Evolutionary conservation across 2,888 invertebrate species (phyloP), one percentile per base, ranked within the genome.

Genomic region (Alloplasta piceator): DNA sequence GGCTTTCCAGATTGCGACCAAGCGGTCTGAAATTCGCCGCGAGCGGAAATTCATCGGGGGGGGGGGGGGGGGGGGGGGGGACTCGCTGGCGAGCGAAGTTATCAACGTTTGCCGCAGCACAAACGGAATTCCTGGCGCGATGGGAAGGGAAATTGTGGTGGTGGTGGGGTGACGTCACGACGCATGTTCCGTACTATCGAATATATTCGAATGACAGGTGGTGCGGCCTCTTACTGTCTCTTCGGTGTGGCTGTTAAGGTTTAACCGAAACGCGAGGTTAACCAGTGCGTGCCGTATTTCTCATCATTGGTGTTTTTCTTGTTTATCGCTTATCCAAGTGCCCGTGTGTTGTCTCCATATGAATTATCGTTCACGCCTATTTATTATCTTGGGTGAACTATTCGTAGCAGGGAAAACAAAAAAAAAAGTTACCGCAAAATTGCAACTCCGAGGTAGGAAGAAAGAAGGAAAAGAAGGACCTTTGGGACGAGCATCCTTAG

Each of bases 131-230:
- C 56, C 16, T 16, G 41, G 16, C 60, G 14, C 6, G 39, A 71
- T 1, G 16, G 50, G 5, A 41, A 48, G 48, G 36, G 16, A 71
- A 46, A 38, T 9, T 50, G 50, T 36, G 60, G 38, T 41, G 52
- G 78, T 68, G 79, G 81, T 79, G 60, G 83, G 83, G 81, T 87
- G 87, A 88, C 87, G 87, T 87, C 88, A 88, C 86, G 86, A 89
- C 89, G 89, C 89, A 88, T 89, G 89, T 87, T 87, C 87, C 85
- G 68, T 86, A 83, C 86, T 89, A 89, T 89, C 88, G 89, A 89
- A 89, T 90, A 89, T 89, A 89, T 87, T 86, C 86, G 87, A 88
- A 89, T 91, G 91, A 91, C 91, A 91, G 91, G 91, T 91, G 90
- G 90, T 89, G 87, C 86, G 85, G 85, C 80, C 67, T 26, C 26